These are phyloP conservation scores for Eudasyphora cyanicolor DNA, from an alignment of 2,888 invertebrate genomes.

Conservation along the genomic window DNA sequence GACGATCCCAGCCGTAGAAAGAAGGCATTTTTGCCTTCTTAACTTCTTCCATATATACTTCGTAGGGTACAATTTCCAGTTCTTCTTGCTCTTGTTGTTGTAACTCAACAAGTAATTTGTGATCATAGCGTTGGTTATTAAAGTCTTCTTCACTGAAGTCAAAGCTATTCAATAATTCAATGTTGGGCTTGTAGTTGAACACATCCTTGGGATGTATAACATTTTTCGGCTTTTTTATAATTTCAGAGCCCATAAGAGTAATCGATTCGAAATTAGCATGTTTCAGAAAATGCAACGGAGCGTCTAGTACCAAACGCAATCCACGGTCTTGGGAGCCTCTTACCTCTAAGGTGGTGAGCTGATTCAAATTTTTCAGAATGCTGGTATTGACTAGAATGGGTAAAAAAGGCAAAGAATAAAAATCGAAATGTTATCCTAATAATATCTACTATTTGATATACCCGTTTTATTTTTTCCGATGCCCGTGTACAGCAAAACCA, in stretches of 20 bases:
- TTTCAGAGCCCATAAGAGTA: constrained; percentile 79
- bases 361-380: constrained; percentile 75
- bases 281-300: constrained; percentile 80
- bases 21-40: constrained; percentile 79
- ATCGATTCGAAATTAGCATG: constrained; percentile 82
- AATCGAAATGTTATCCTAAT: constrained; percentile 4
- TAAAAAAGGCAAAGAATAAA: constrained; percentile 21
- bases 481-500: constrained; percentile 82
- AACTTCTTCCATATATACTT: constrained; percentile 82
- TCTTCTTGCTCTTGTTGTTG: constrained; percentile 72
- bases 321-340: constrained; percentile 81
- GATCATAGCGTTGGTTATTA: constrained; percentile 59
- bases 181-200: constrained; percentile 78
- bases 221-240: constrained; percentile 74
- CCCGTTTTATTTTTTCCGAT: constrained; percentile 76
- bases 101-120: constrained; percentile 69
- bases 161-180: constrained; percentile 70
- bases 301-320: constrained; percentile 81
- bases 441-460: constrained; percentile 62
- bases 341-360: constrained; percentile 83
- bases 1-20: constrained; percentile 79
- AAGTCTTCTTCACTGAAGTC: constrained; percentile 54
- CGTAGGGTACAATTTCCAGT: constrained; percentile 84
- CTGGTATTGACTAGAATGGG: constrained; percentile 75
- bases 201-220: constrained; percentile 76